Percentiles rank a stretch among this genome's conserved stretches.
Conservation (phyloP, 2,888 invertebrate genomes). For the Drosophila kanekoi region DNA sequence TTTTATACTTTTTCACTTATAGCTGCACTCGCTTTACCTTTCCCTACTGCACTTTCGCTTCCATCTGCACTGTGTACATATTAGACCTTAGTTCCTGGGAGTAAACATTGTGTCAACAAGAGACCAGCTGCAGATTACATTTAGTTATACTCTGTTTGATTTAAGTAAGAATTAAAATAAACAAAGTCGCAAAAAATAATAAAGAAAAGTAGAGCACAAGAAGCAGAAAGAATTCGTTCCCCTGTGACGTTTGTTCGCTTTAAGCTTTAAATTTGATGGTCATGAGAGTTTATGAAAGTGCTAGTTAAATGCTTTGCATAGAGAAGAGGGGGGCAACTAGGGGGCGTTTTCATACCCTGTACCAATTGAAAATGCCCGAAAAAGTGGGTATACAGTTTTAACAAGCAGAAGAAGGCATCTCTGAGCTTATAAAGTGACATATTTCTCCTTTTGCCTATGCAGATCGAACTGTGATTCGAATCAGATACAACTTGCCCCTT, state of each 20-base stretch:
- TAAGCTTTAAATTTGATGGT: constrained; percentile 1
- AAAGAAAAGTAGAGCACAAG: not conserved
- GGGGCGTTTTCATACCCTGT: too few species aligned
- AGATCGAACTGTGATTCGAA: too few species aligned
- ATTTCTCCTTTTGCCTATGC: too few species aligned
- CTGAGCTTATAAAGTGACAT: too few species aligned
- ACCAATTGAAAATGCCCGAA: too few species aligned
- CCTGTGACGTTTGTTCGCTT: not conserved
- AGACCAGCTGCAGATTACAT: constrained; percentile 22
- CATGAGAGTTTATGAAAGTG: not conserved
- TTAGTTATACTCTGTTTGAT: constrained; percentile 11
- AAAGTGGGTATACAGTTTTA: too few species aligned
- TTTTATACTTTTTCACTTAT: not conserved
- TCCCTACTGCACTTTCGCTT: not conserved
- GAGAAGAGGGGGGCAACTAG: not conserved
- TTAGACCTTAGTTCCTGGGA: not conserved
- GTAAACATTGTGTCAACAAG: constrained; percentile 19
- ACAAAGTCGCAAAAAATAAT: not conserved
- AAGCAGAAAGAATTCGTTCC: not conserved
- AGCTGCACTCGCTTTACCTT: too few species aligned
- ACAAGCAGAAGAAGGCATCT: too few species aligned
- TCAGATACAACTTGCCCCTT: too few species aligned
- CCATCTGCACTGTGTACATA: constrained; percentile 6
- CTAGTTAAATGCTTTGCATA: not conserved
- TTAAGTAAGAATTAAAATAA: constrained; percentile 20